Base-by-base conservation (phyloP, 2,797 vertebrate species). In the Sebastes cheni region DNA sequence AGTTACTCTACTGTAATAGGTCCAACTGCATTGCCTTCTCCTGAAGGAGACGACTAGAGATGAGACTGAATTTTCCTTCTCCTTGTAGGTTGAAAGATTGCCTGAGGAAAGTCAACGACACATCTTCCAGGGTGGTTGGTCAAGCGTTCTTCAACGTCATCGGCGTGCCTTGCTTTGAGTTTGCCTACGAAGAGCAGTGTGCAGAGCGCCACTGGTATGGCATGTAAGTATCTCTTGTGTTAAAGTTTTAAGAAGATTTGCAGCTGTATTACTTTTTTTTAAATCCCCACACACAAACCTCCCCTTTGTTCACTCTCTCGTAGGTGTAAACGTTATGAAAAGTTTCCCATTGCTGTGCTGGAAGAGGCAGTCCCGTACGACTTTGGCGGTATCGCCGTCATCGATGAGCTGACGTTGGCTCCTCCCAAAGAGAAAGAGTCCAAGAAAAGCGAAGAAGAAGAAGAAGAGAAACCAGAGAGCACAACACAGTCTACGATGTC, bases 101-200 rank as follows among this genome's bases (percentile, higher is more conserved):
- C 84, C 93, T 98, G 77, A 94, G 88, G 88, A 86, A 32, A 32
- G 96, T 97, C 68, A 98, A 98, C 1, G 96, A 97, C 93, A 97
- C 97, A 0, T 93, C 96, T 5, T 98, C 98, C 3, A 89, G 96
- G 2, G 95, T 96, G 11, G 96, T 97, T 46, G 97, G 97, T 50
- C 96, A 99, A 79, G 95, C 97, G 0, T 99, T 98, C 94, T 97
- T 98, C 89, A 98, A 97, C 9, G 95, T 99, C 79, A 97, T 98
- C 14, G 95, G 96, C 62, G 96, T 95, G 64, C 97, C 98, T 12
- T 99, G 98, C 92, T 99, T 98, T 50, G 96, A 97, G 36, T 90
- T 98, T 2, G 65, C 65, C 61, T 97, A 96, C 72, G 95, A 96
- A 83, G 96, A 98, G 20, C 96, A 96, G 80, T 98, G 97, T 27